These are phyloP conservation scores for Hirtodrosophila trivittata DNA, from an alignment of 2,888 invertebrate species.

Conservation along the genomic window DNA sequence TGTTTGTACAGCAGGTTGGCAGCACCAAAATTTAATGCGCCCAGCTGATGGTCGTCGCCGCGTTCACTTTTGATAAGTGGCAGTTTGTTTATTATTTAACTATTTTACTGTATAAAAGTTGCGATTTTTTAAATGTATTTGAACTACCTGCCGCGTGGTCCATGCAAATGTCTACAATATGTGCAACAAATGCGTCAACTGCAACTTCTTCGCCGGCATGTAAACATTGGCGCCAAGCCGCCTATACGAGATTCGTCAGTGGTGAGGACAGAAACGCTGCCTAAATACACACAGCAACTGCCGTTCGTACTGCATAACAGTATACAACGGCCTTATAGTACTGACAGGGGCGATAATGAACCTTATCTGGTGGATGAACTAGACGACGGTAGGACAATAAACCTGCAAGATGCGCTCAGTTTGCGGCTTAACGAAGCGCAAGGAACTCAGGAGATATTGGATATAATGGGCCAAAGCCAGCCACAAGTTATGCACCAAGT, in stretches of 20 bases:
- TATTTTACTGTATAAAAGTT: constrained; percentile 49
- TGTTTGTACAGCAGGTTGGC: constrained; percentile 18
- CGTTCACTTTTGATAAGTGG: constrained; percentile 27
- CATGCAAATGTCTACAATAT: constrained; percentile 55
- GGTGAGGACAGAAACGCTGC: not conserved
- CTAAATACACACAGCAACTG: not conserved
- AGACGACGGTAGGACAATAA: constrained; percentile 2
- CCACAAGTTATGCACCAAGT: constrained; percentile 29
- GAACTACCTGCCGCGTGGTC: constrained; percentile 48
- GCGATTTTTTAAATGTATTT: constrained; percentile 53
- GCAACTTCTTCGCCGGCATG: constrained; percentile 34
- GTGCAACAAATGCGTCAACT: constrained; percentile 54
- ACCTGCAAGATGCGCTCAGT: not conserved
- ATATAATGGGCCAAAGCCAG: not conserved
- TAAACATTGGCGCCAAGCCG: constrained; percentile 39
- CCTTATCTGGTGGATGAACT: constrained; percentile 33
- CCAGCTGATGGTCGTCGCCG: constrained; percentile 44
- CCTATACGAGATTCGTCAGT: constrained; percentile 15
- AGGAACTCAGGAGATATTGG: constrained; percentile 23
- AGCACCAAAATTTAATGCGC: not conserved
- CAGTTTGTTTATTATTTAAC: constrained; percentile 64
- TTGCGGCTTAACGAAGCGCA: not conserved
- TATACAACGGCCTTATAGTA: not conserved
- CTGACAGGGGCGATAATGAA: not conserved
- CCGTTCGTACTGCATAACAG: not conserved